These are phyloP conservation scores for Xestia sexstrigata DNA, from an alignment of 2,888 invertebrate genomes.

Conservation along the genomic window DNA sequence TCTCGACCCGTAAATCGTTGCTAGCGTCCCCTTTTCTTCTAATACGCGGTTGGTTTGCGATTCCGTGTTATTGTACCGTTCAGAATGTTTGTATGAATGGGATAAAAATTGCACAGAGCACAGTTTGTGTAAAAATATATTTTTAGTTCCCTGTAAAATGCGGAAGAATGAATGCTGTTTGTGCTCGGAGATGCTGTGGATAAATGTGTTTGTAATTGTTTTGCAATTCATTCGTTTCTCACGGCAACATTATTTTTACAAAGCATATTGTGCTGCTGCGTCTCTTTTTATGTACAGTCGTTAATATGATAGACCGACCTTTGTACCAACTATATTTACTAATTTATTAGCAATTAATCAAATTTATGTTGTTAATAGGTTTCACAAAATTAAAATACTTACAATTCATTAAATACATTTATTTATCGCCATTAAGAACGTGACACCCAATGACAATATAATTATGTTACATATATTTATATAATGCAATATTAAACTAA, in stretches of 20 bases:
- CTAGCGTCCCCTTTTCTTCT: conserved; percentile 71
- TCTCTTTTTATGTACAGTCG: neutral
- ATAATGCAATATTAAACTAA: conserved; percentile 81
- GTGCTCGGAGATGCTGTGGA: conserved; percentile 27
- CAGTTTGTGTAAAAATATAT: conserved; percentile 58
- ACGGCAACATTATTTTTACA: conserved; percentile 4
- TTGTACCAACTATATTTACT: neutral
- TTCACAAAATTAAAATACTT: conserved; percentile 54
- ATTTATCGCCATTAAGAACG: conserved; percentile 86
- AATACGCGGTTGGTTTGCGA: conserved; percentile 71
- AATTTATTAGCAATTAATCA: neutral
- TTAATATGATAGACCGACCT: neutral
- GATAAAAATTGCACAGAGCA: conserved; percentile 62
- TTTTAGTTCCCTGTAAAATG: conserved; percentile 57
- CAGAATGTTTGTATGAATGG: conserved; percentile 69
- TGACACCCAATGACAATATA: conserved; percentile 86
- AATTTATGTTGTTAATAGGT: neutral
- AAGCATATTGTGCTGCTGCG: neutral
- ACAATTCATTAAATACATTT: conserved; percentile 79
- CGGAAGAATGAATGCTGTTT: conserved; percentile 42
- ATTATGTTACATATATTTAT: conserved; percentile 74
- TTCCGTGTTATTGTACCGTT: conserved; percentile 70
- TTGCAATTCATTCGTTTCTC: conserved; percentile 25
- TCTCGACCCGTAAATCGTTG: conserved; percentile 79
- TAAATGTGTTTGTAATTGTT: conserved; percentile 50